phyloP scores from a whole-genome alignment of 2,113 vertebrate genomes.

The Forbesichthys papilliferus region DNA sequence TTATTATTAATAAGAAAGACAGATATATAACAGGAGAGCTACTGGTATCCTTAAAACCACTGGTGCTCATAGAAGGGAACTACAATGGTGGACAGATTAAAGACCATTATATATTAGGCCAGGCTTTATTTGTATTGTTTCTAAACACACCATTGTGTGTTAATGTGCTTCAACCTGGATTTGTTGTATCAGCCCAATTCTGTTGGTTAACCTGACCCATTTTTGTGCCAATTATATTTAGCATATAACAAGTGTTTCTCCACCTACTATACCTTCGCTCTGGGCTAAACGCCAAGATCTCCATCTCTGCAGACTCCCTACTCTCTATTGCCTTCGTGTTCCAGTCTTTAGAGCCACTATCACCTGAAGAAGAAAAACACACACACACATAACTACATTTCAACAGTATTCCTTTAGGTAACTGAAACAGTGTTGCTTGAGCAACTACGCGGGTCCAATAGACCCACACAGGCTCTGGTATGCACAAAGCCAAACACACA shows the following conservation, averaged over 20 bases:
- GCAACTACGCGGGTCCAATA: slow-evolving; percentile 16
- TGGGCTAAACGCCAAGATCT: slow-evolving; percentile 79
- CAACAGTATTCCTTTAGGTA: neutral
- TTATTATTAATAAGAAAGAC: neutral
- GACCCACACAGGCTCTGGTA: slow-evolving; percentile 28
- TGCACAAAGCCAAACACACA: slow-evolving; percentile 20
- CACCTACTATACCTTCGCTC: slow-evolving; percentile 80
- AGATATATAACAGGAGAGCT: too few species aligned
- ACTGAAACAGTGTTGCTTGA: slow-evolving; percentile 3
- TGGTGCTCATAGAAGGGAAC: too few species aligned
- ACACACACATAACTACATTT: slow-evolving; percentile 1
- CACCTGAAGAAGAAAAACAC: slow-evolving; percentile 49
- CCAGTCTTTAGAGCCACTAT: slow-evolving; percentile 62
- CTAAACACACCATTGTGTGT: too few species aligned
- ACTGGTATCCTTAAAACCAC: too few species aligned
- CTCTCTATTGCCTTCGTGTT: slow-evolving; percentile 61
- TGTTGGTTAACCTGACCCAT: too few species aligned
- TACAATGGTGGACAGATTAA: too few species aligned
- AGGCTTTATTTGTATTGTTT: too few species aligned
- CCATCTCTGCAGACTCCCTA: slow-evolving; percentile 57
- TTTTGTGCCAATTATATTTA: too few species aligned
- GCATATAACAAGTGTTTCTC: neutral
- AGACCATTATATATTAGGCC: too few species aligned
- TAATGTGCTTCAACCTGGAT: too few species aligned
- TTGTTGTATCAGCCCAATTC: too few species aligned